Base-by-base conservation (phyloP, 2,113 vertebrate species). In the Phylloscopus whistleri region DNA sequence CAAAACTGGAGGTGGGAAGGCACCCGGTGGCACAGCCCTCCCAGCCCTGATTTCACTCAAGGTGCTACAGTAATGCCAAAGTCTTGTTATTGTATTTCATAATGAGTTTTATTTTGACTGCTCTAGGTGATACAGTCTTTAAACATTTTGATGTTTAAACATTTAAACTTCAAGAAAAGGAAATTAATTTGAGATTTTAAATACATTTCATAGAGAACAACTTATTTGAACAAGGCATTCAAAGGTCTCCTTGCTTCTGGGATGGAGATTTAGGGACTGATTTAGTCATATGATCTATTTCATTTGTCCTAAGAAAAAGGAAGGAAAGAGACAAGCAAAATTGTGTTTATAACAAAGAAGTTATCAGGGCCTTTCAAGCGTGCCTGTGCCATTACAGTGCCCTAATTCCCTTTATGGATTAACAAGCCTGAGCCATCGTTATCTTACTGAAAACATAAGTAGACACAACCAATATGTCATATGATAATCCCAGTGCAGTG, bases 11-110 rank as follows among this genome's bases (percentile, higher is more conserved):
- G 7, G 33, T 56, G 43, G n/a, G 28, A 53, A 33, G 60, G 37
- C 4, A 2, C 33, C 30, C 30, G 27, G 5, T 0, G 0, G 46
- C 1, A 0, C 51, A 58, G 55, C 78, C 16, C 46, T 87, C 49
- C 58, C 44, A 76, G 49, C 59, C 56, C 74, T 67, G 31, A 35
- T 62, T 81, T 78, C 51, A 58, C 58, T 41, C 53, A 39, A 16
- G 23, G 30, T 69, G 73, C n/a, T 66, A 6, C 72, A 76, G 43
- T 49, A 68, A 51, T 17, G 5, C 26, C 1, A 1, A 43, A 55
- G 21, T n/a, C 59, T 60, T 60, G 35, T 64, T 56, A 19, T 8
- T 31, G 1, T 67, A 35, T 55, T 84, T 85, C 24, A 5, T 51
- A 43, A 37, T 31, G 28, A n/a, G 11, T 59, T 72, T 59, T 63